Base-by-base conservation (phyloP, 2,113 vertebrate genomes). In the Pimephales promelas region DNA sequence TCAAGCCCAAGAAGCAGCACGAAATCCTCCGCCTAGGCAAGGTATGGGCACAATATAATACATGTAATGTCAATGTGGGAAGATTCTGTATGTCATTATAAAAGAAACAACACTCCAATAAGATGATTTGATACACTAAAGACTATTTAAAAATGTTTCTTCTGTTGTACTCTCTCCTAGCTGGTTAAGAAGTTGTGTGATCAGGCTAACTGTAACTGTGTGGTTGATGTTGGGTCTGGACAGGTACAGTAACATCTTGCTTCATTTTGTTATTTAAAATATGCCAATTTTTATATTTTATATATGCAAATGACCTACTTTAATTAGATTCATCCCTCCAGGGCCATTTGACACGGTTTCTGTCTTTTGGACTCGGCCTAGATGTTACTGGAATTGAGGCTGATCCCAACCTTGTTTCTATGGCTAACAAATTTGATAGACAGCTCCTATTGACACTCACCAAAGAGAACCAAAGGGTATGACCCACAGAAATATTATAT, bases 1-100 rank as follows among this genome's bases (percentile, higher is more conserved):
- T 98, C 83, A 96, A 96, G 89, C 96, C 96, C 75, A 98, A 98
- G 92, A 98, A 98, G 76, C 97, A 98, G 89, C 97, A 98, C 16
- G 97, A 98, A 91, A 96, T 99, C 87, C 88, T 89, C 22, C 90
- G 90, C 70, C 93, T 98, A 18, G 96, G 96, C 73, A 85, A 81
- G 93, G 97, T 98, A 89, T 57, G 52, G 10, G 22, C 54, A 40
- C 9, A 16, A 20, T 54, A 31, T 52, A 16, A 45, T 26, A 10
- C 13, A 47, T 73, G 40, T 45, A 43, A 62, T 62, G 64, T 40
- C 18, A 68, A 36, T 40, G 34, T 10, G 64, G 9, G 11, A 68
- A 68, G 3, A 66, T 34, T 20, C 28, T 36, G 4, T 22, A 36
- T 36, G 28, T 1, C 64, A 22, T 66, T 36, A 20, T 68, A 10